Evolutionary conservation across 2,797 vertebrate species (phyloP).

Genomic region (Lacerta viridis): DNA sequence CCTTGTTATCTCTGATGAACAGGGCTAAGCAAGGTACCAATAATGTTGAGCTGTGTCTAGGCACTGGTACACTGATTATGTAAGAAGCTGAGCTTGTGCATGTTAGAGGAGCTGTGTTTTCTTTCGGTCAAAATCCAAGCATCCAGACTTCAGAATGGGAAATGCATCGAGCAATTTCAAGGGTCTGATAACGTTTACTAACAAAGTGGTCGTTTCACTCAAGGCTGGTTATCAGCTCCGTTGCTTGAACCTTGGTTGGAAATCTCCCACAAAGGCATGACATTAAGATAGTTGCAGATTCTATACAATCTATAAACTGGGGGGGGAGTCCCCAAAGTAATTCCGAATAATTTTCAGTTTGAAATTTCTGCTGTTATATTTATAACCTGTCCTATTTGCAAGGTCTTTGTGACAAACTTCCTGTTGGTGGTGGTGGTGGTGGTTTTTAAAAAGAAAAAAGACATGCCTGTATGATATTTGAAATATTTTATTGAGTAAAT

Average conservation of each 20-base stretch:
- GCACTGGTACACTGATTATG: neutral
- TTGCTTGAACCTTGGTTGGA: conserved; percentile 7
- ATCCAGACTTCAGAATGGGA: neutral
- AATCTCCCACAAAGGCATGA: neutral
- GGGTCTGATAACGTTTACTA: neutral
- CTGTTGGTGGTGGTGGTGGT: too few relatives aligned
- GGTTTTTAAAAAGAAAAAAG: too few relatives aligned
- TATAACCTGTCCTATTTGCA: neutral
- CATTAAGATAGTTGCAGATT: conserved; percentile 36
- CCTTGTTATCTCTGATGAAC: conserved; percentile 18
- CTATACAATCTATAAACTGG: neutral
- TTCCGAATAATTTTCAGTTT: neutral
- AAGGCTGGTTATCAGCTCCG: neutral
- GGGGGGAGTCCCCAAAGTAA: neutral
- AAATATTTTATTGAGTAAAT: neutral
- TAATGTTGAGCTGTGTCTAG: neutral
- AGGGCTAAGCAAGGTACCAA: neutral
- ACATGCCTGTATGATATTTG: neutral
- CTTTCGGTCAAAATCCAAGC: neutral
- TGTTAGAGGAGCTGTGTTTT: neutral
- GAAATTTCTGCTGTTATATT: neutral
- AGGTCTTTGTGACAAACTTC: neutral
- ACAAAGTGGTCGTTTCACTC: neutral
- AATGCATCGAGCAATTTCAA: neutral
- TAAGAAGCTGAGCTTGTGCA: neutral